These are phyloP conservation scores for Holcopasites calliopsidis DNA, from an alignment of 1,140 invertebrate genomes.

Conservation along the genomic window DNA sequence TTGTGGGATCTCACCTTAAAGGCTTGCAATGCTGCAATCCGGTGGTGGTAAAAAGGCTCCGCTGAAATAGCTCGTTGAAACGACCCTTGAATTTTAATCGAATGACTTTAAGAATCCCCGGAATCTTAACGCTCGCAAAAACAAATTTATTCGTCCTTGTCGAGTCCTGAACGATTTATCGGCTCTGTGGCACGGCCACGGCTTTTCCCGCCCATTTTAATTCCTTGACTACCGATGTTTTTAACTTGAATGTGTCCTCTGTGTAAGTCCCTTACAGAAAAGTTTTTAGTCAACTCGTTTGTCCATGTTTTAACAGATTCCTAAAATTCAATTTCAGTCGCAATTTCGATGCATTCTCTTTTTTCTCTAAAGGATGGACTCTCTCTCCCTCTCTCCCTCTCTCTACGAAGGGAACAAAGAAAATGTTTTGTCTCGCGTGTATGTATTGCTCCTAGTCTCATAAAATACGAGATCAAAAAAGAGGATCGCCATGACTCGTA, in stretches of 20 bases:
- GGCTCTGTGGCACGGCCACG: not conserved
- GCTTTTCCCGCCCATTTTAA: not conserved
- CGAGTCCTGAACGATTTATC: not conserved
- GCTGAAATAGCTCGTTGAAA: not conserved
- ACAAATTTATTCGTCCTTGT: not conserved
- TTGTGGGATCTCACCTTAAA: not conserved
- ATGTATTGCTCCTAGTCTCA: conserved; percentile 41
- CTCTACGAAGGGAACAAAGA: conserved; percentile 3
- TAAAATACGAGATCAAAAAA: conserved; percentile 31
- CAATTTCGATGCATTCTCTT: not conserved
- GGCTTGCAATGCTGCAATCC: not conserved
- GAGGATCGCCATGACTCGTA: conserved; percentile 29
- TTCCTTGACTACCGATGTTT: not conserved
- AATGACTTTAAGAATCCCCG: not conserved
- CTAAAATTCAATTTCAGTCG: not conserved
- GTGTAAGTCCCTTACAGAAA: no score
- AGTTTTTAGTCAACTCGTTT: no score
- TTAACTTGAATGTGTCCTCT: not conserved
- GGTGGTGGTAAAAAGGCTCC: not conserved
- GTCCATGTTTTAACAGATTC: no score
- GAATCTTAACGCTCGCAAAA: not conserved
- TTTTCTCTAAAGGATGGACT: not conserved
- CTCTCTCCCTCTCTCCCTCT: not conserved
- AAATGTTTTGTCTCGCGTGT: conserved; percentile 19
- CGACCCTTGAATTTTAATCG: not conserved